These are phyloP conservation scores for Mellivora capensis DNA, from an alignment of 2,113 vertebrate genomes.

Conservation along the genomic window DNA sequence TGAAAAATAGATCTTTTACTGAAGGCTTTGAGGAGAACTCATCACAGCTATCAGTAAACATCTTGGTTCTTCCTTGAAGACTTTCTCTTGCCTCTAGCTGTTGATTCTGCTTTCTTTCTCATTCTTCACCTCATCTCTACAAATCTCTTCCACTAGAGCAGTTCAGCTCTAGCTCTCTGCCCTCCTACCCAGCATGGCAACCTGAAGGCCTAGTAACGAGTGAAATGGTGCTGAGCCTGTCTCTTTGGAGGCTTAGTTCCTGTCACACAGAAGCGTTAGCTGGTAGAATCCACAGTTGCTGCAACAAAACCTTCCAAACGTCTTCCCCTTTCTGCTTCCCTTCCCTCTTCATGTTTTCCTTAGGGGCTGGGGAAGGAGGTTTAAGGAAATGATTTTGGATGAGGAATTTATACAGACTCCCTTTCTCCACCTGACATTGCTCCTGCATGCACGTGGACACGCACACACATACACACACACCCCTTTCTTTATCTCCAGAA, in stretches of 20 bases:
- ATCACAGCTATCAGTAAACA: neutral
- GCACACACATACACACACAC: neutral
- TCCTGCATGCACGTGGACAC: no score
- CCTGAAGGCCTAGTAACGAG: neutral
- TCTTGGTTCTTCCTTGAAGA: neutral
- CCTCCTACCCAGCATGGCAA: neutral
- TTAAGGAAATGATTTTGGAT: neutral
- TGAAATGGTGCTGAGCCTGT: neutral
- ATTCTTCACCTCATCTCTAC: neutral
- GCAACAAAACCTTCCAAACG: neutral
- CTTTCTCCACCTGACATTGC: neutral
- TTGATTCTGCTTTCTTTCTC: neutral
- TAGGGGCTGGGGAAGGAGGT: neutral
- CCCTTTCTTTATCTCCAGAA: neutral
- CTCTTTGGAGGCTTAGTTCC: neutral
- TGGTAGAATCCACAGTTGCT: neutral
- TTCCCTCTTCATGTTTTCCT: neutral
- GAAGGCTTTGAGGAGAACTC: neutral
- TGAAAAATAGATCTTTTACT: neutral
- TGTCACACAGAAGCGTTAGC: neutral
- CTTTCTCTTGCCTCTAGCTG: neutral
- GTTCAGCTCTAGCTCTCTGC: neutral
- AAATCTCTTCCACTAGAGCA: neutral
- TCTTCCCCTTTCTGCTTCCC: neutral
- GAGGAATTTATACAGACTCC: neutral